These are phyloP conservation scores for Hippotragus niger DNA, from an alignment of 2,113 vertebrate genomes.

Conservation along the genomic window DNA sequence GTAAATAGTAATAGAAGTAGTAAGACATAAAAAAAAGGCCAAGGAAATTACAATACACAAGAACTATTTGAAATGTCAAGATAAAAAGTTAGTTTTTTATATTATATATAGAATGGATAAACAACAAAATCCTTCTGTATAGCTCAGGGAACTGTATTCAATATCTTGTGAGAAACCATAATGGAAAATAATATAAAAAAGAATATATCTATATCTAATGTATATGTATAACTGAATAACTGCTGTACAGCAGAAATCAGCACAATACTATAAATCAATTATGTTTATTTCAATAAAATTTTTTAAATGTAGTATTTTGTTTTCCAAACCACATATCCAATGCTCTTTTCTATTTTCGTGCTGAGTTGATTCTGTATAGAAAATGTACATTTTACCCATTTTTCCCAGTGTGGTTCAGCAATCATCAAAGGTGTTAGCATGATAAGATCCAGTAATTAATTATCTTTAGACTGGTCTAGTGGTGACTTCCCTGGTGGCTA, in stretches of 20 bases:
- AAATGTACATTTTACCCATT: neutral
- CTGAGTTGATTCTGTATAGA: neutral
- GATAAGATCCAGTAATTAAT: neutral
- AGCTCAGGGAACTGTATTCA: neutral
- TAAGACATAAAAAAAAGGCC: neutral
- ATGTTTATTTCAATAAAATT: neutral
- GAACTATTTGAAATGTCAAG: neutral
- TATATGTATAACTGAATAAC: neutral
- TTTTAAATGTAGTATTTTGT: neutral
- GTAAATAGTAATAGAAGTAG: neutral
- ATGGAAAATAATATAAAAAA: neutral
- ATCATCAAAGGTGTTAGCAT: neutral
- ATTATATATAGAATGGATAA: neutral
- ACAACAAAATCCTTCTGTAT: neutral
- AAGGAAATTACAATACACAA: neutral
- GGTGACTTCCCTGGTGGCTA: no score
- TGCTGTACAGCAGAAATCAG: neutral
- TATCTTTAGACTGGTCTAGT: neutral
- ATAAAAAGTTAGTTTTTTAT: neutral
- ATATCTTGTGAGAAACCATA: neutral
- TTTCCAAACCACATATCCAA: neutral
- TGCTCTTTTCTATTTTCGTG: rapidly evolving
- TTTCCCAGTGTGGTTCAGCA: neutral
- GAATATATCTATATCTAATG: neutral
- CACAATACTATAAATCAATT: neutral